A percentile compares a stretch with the other conserved stretches of the same genome.
Conservation (phyloP, 2,113 vertebrate genomes). For the Myiopsitta monachus region DNA sequence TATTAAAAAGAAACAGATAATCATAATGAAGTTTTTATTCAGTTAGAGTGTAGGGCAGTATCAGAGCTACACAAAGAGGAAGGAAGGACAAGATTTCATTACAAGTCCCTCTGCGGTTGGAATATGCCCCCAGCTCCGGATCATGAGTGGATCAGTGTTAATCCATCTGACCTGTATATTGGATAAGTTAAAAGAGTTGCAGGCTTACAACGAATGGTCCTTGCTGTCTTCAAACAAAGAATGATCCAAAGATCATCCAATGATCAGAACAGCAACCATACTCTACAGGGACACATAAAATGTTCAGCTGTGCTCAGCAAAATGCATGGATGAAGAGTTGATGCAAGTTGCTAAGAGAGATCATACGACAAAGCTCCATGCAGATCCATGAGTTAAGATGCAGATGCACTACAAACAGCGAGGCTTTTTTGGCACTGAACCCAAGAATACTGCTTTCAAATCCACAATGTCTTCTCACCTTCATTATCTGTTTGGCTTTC, state of each 20-base stretch:
- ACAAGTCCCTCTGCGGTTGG: rapidly evolving
- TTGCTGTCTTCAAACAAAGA: background rate
- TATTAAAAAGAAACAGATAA: slow-evolving; percentile 7
- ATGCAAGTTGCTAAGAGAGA: rapidly evolving
- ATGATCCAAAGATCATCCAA: no score
- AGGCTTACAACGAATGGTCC: background rate
- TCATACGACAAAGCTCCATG: background rate
- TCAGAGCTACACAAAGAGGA: background rate
- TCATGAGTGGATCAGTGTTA: background rate
- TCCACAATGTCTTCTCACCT: background rate
- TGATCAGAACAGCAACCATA: background rate
- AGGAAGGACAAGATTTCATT: background rate
- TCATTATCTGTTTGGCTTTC: background rate
- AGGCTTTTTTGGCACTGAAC: background rate
- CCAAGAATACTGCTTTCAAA: background rate
- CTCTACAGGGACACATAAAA: background rate
- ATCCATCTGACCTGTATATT: background rate
- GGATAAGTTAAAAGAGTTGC: background rate
- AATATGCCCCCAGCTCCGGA: background rate
- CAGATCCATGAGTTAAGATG: background rate
- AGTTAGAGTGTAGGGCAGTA: background rate
- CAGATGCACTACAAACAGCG: background rate
- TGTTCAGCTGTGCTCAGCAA: background rate
- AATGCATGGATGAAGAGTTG: background rate
- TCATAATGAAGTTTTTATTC: background rate